Base-by-base conservation (phyloP, 2,888 invertebrate genomes). In the Colostygia pectinataria region DNA sequence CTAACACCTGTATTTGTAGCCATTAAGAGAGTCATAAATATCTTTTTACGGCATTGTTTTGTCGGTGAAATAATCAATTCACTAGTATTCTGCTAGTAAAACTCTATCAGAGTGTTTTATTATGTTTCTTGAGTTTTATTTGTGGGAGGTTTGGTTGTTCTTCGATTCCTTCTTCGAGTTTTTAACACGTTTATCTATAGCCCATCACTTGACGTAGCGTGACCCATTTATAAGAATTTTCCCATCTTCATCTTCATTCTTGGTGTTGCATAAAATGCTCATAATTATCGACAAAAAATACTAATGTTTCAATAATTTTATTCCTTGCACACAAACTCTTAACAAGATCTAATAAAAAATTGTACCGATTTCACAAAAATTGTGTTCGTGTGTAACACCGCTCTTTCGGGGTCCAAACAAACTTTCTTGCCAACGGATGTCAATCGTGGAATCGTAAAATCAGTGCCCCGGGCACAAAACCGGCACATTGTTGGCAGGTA, bases 41-140 rank as follows among this genome's bases (percentile, higher is more conserved):
- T 43, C 28, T 44, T 51, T 40, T 51, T 48, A 57, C 42, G 41
- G 39, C 41, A 38, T 50, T 47, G 52, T 55, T 51, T 51, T 48
- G 44, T 12, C 25, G 24, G 20, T 27, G 38, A 28, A 38, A 29
- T 34, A 41, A 49, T 49, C 43, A 43, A 39, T 43, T 39, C 31
- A 39, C 46, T 28, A 27, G 15, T 20, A 25, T 20, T 29, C 9
- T 9, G 24, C 14, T 8, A 32, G 37, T 8, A 29, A 33, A 37
- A 20, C 38, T 48, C 42, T 25, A 34, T 49, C 15, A 42, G 43
- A 49, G 39, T 38, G 33, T 38, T 23, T 33, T n/a, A n/a, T 39
- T 49, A 6, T 12, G 7, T 24, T 39, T 28, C 28, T 12, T 23
- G 2, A 2, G 27, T 34, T 12, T 12, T 12, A 23, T 23, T 34